Percentiles rank a stretch among this genome's conserved stretches.
phyloP scores from a whole-genome alignment of 2,113 vertebrate species.

The Anhinga anhinga region DNA sequence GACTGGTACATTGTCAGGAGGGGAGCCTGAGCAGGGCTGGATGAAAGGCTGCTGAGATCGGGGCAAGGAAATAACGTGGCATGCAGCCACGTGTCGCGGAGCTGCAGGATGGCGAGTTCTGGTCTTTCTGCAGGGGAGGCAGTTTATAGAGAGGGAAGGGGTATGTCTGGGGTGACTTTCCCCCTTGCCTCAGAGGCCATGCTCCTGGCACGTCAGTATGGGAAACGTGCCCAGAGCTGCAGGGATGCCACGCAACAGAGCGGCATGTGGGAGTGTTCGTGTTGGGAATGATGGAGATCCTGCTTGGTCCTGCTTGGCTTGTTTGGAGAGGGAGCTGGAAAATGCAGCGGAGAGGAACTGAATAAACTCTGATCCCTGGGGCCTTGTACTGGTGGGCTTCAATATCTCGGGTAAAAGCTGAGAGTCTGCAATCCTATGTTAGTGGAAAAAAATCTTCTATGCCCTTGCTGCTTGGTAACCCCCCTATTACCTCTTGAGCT shows the following conservation, averaged over 20 bases:
- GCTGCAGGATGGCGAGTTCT: background rate
- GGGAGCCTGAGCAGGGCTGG: background rate
- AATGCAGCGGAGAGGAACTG: background rate
- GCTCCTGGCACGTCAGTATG: background rate
- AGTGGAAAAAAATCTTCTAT: background rate
- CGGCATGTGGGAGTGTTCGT: background rate
- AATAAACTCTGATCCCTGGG: background rate
- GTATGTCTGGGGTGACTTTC: background rate
- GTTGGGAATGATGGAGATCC: background rate
- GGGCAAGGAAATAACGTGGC: background rate
- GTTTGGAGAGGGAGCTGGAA: background rate
- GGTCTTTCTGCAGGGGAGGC: background rate
- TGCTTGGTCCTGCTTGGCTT: background rate
- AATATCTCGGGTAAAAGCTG: background rate
- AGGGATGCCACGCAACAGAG: background rate
- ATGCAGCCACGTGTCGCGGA: background rate
- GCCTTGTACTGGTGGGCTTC: background rate
- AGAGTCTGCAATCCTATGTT: background rate
- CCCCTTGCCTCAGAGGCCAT: fast-evolving
- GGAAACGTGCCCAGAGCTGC: fast-evolving
- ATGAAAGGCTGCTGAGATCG: background rate
- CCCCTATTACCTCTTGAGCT: background rate
- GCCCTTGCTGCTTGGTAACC: background rate
- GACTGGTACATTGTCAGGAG: background rate
- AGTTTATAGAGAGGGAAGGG: background rate